Conservation (phyloP, 2,888 invertebrate species). For the Abscondita cerata region DNA sequence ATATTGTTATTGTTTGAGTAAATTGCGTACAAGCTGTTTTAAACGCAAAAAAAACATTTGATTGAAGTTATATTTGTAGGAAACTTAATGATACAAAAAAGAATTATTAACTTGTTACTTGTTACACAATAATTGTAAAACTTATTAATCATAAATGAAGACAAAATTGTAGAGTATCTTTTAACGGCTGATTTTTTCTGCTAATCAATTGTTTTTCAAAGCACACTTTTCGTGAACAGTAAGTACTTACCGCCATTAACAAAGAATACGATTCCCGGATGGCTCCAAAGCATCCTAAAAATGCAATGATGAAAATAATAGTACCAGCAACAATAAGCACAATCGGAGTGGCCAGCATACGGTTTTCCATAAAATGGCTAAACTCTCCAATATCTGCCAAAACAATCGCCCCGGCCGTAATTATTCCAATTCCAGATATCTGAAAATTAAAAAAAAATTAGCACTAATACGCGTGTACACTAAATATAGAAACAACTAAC, state of each 20-base stretch:
- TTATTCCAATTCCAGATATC: slow-evolving; percentile 70
- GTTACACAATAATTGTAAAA: too few relatives aligned
- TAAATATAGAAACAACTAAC: slow-evolving; percentile 60
- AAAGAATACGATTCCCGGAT: slow-evolving; percentile 87
- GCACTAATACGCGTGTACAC: not conserved
- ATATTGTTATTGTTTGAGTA: too few relatives aligned
- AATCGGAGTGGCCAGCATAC: slow-evolving; percentile 82
- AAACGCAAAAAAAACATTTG: too few relatives aligned
- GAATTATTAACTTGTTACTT: too few relatives aligned
- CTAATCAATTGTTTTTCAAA: too few relatives aligned
- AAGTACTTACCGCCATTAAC: slow-evolving; percentile 78
- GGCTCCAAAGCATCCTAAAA: slow-evolving; percentile 92
- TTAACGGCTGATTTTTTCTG: too few relatives aligned
- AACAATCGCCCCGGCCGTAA: slow-evolving; percentile 76
- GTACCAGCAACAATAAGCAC: slow-evolving; percentile 85
- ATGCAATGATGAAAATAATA: slow-evolving; percentile 85
- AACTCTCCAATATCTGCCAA: slow-evolving; percentile 77
- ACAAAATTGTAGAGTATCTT: too few relatives aligned
- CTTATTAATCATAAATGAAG: too few relatives aligned
- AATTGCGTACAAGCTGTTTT: too few relatives aligned
- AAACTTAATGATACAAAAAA: too few relatives aligned
- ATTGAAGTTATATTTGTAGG: too few relatives aligned
- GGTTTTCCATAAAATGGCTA: slow-evolving; percentile 77
- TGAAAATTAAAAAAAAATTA: slow-evolving; percentile 32
- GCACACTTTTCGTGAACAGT: too few relatives aligned